Percentiles rank a stretch among this genome's conserved stretches.
phyloP scores from a whole-genome alignment of 2,797 vertebrate species.

The Artibeus lituratus region DNA sequence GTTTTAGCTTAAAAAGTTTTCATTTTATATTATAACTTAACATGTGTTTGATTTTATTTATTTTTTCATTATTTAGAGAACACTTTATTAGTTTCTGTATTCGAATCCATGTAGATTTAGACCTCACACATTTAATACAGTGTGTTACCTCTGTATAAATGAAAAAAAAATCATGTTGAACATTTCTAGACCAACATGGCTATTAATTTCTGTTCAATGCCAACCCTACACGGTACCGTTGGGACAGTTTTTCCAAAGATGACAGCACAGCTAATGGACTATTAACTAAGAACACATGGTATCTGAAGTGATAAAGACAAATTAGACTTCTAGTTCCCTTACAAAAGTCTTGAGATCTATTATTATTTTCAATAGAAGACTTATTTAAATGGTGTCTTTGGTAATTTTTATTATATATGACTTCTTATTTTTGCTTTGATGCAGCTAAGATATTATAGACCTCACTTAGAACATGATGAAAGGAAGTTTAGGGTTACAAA shows the following conservation, averaged over 20 bases:
- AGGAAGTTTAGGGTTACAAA: conserved; percentile 74
- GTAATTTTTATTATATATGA: conserved; percentile 67
- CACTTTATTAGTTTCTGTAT: not conserved
- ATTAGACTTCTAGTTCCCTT: conserved; percentile 36
- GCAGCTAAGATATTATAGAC: conserved; percentile 66
- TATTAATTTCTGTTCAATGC: not conserved
- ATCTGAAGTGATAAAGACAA: conserved; percentile 53
- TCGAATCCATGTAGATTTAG: not conserved
- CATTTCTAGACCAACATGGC: not conserved
- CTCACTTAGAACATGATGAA: conserved; percentile 78
- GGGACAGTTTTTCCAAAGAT: not conserved
- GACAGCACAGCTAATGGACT: not conserved
- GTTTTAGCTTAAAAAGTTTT: not conserved
- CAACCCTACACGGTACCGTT: not conserved
- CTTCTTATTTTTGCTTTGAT: conserved; percentile 76
- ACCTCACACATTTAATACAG: not conserved
- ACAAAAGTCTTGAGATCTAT: conserved; percentile 62
- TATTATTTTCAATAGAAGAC: conserved; percentile 66
- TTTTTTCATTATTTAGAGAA: not conserved
- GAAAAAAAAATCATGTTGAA: not conserved
- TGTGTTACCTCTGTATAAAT: not conserved
- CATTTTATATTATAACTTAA: not conserved
- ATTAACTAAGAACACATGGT: conserved; percentile 49
- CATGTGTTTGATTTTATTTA: not conserved
- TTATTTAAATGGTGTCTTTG: conserved; percentile 72